These are phyloP conservation scores for Aplochiton taeniatus DNA, from an alignment of 2,797 vertebrate genomes.

Conservation along the genomic window DNA sequence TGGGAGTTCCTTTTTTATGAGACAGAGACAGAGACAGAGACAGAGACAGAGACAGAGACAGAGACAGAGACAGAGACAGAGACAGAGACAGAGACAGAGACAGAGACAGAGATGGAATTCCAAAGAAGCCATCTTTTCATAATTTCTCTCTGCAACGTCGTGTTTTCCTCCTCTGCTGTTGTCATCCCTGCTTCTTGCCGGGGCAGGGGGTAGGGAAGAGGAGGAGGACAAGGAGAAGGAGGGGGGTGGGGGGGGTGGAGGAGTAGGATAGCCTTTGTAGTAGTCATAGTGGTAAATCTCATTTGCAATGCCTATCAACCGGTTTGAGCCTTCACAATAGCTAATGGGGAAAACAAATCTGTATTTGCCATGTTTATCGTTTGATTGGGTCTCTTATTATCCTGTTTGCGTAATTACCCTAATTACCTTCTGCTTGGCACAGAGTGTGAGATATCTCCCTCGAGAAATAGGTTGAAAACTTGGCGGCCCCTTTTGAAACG, in stretches of 20 bases:
- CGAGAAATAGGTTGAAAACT: constrained; percentile 27
- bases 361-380: constrained; percentile 21
- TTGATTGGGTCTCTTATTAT: constrained; percentile 72
- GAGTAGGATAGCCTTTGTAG: constrained; percentile 59
- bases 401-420: constrained; percentile 65
- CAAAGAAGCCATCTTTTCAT: too few relatives aligned
- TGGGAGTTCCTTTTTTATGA: too few relatives aligned
- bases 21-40: too few relatives aligned
- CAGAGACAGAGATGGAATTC: too few relatives aligned
- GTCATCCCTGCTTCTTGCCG: too few relatives aligned
- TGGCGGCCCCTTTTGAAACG: constrained; percentile 29
- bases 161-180: too few relatives aligned
- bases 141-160: too few relatives aligned
- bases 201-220: too few relatives aligned
- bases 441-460: constrained; percentile 39
- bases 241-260: constrained; percentile 24
- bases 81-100: too few relatives aligned
- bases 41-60: too few relatives aligned
- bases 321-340: constrained; percentile 68
- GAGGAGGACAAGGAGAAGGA: too few relatives aligned
- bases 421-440: constrained; percentile 54
- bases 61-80: too few relatives aligned
- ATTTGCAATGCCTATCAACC: constrained; percentile 76
- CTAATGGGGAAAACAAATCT: constrained; percentile 75
- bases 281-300: constrained; percentile 70